A percentile compares a stretch with the other conserved stretches of the same genome.
Conservation (phyloP, 2,797 vertebrate species). For the Eulemur albifrons region DNA sequence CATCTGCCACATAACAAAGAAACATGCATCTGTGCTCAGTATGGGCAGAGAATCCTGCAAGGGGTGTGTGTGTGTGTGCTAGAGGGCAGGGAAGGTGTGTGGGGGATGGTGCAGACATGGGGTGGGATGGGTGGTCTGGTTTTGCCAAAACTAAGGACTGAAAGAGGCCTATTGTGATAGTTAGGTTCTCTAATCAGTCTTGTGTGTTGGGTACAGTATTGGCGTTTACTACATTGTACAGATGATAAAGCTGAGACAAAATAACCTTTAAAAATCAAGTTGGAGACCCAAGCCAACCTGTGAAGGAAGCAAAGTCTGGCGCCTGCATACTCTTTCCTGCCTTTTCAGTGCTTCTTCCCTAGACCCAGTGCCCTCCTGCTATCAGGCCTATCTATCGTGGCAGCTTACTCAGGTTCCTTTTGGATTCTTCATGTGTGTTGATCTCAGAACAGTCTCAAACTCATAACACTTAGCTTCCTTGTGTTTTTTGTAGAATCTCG, state of each 20-base stretch:
- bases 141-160: neutral
- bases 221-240: conserved; percentile 29
- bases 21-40: neutral
- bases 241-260: neutral
- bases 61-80: neutral
- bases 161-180: neutral
- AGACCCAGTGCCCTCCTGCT: neutral
- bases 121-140: neutral
- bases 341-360: neutral
- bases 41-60: neutral
- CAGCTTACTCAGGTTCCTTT: neutral
- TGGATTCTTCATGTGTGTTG: neutral
- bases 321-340: neutral
- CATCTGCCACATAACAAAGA: neutral
- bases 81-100: too few relatives aligned
- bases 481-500: neutral
- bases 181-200: neutral
- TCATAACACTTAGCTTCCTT: neutral
- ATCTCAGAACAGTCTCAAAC: neutral
- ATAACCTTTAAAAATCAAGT: neutral
- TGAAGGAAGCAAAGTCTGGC: neutral
- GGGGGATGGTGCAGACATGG: neutral
- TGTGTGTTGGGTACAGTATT: neutral
- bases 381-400: neutral
- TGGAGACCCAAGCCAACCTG: neutral